Conservation (phyloP, 2,797 vertebrate genomes). For the Molothrus ater region DNA sequence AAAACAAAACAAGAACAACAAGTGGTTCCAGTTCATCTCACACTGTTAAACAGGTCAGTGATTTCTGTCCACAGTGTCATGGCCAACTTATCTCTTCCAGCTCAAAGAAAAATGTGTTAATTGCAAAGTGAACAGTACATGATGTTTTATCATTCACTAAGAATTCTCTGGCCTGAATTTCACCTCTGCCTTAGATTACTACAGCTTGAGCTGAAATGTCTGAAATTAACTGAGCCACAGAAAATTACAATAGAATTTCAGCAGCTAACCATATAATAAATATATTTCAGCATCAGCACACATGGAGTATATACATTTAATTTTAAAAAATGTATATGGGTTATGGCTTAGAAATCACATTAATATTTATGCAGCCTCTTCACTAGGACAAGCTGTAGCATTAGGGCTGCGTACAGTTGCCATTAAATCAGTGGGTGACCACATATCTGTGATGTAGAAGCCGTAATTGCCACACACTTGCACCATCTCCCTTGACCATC, state of each 20-base stretch:
- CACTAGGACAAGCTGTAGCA: neutral
- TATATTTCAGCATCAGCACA: neutral
- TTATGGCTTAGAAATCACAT: neutral
- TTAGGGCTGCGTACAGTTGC: fast-evolving
- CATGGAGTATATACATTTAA: neutral
- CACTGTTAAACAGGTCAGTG: neutral
- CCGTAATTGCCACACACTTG: neutral
- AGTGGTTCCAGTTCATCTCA: neutral
- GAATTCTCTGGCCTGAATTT: conserved; percentile 38
- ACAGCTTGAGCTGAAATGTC: conserved; percentile 69
- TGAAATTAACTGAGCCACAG: conserved; percentile 48
- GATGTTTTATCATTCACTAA: neutral
- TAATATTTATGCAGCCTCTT: neutral
- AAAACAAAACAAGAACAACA: neutral
- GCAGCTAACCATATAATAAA: neutral
- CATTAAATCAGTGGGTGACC: neutral
- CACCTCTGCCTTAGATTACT: conserved; percentile 56
- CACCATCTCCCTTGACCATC: neutral
- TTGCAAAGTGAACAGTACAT: neutral
- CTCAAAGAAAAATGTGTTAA: neutral
- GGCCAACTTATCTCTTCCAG: neutral
- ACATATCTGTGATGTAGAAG: neutral
- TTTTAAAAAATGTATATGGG: neutral
- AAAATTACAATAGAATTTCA: neutral
- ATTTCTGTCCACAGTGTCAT: neutral